These are phyloP conservation scores for Cantharis rufa DNA, from an alignment of 2,888 invertebrate genomes.

Conservation along the genomic window DNA sequence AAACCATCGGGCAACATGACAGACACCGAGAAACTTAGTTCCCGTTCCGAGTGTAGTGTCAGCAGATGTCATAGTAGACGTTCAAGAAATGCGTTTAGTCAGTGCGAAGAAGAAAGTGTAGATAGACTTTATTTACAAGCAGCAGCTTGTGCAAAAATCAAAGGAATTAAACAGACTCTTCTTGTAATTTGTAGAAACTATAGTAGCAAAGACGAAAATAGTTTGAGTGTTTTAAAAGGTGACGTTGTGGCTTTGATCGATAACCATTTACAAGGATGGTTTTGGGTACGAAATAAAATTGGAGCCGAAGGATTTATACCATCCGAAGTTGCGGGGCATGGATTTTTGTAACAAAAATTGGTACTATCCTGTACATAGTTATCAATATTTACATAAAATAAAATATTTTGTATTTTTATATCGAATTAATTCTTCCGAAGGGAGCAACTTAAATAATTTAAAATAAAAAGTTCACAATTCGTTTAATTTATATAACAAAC, in stretches of 20 bases:
- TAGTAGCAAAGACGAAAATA: conserved; percentile 61
- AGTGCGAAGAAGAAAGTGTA: conserved; percentile 72
- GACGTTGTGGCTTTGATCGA: conserved; percentile 75
- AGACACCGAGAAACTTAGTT: conserved; percentile 70
- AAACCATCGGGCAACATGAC: conserved; percentile 81
- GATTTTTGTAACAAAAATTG: conserved; percentile 64
- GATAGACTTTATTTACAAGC: conserved; percentile 71
- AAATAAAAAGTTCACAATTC: not conserved
- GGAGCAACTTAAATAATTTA: not conserved
- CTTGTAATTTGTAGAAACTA: conserved; percentile 73
- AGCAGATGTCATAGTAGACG: conserved; percentile 54
- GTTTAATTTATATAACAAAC: too few relatives aligned
- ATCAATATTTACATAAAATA: not conserved
- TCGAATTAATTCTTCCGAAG: not conserved
- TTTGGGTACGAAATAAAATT: conserved; percentile 72
- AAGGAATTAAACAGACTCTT: conserved; percentile 67
- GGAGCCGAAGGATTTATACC: conserved; percentile 79
- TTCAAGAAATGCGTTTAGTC: conserved; percentile 47
- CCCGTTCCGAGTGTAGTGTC: conserved; percentile 71
- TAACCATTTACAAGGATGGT: conserved; percentile 68
- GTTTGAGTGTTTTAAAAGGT: conserved; percentile 69
- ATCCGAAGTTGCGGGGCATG: conserved; percentile 76
- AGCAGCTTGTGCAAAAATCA: conserved; percentile 54
- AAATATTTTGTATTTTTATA: conserved; percentile 10
- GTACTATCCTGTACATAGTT: conserved; percentile 10